Base-by-base conservation (phyloP, 2,888 invertebrate species). In the Imbricaverruca yamaguchii region DNA sequence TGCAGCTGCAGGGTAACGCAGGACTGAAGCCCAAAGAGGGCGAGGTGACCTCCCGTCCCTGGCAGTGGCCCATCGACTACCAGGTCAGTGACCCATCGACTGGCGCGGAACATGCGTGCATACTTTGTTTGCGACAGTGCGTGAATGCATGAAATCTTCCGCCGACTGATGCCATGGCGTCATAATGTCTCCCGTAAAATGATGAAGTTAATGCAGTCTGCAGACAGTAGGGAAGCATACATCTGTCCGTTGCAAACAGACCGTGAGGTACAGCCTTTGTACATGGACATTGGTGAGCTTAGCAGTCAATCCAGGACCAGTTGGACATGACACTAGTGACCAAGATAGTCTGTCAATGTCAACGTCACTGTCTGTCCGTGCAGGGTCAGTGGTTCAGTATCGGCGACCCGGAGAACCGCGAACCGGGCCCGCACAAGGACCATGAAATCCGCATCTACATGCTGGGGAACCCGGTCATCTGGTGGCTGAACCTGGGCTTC, bases 21-120 rank as follows among this genome's bases (percentile, higher is more conserved):
- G 97, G 97, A 0, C 90, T 98, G 79, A 98, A 97, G 87, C 96
- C 97, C 6, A 97, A 97, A 87, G 97, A 97, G 88, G 97, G 97
- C 0, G 97, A 98, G 89, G 91, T 96, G 81, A 96, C 96, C 0
- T 97, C 97, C 1, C 91, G 94, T 85, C 98, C 98, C 0, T 98
- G 97, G 97, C 97, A 97, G 87, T 98, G 98, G 98, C 97, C 97
- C 0, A 93, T 98, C 84, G 96, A 97, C 87, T 95, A 95, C 85
- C 91, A 93, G 88, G 97, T 67, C 87, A 88, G 85, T 57, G 21
- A 15, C 59, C 87, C 39, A 87, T 88, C 8, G 88, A 88, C 88
- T 85, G 86, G 61, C 74, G 39, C 39, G 39, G 39, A 39, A 39
- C 39, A 39, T 39, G 39, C 39, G 39, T 39, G 39, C 39, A 39